phyloP scores from a whole-genome alignment of 1,140 invertebrate species.

The Drosophila parvula region DNA sequence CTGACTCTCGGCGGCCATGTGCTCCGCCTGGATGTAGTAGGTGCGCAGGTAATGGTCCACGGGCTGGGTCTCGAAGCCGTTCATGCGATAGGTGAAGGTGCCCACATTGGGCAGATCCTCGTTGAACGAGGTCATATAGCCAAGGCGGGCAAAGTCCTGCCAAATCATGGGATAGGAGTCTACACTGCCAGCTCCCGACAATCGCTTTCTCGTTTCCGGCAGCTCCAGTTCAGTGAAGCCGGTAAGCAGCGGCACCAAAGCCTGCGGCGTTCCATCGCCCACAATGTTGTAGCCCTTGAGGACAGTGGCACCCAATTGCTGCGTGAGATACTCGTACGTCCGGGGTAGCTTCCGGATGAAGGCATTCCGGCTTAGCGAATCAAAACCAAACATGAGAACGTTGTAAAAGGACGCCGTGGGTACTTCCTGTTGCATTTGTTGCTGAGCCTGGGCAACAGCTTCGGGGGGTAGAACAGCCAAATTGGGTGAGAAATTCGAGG shows the following conservation, averaged over 20 bases:
- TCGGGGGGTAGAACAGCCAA: constrained; percentile 59
- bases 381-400: constrained; percentile 95
- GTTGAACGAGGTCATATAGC: constrained; percentile 91
- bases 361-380: constrained; percentile 94
- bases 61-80: constrained; percentile 93
- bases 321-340: constrained; percentile 90
- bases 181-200: constrained; percentile 87
- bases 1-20: constrained; percentile 85
- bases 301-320: constrained; percentile 88
- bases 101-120: constrained; percentile 94
- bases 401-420: constrained; percentile 85
- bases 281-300: constrained; percentile 95
- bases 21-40: constrained; percentile 88
- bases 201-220: constrained; percentile 92
- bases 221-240: constrained; percentile 94
- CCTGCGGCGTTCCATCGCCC: constrained; percentile 97
- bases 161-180: constrained; percentile 93
- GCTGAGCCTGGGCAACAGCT: constrained; percentile 61
- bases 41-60: constrained; percentile 96
- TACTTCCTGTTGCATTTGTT: constrained; percentile 59
- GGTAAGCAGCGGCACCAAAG: constrained; percentile 95
- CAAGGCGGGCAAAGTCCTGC: constrained; percentile 89
- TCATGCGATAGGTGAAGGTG: constrained; percentile 95
- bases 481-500: constrained; percentile 57
- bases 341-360: constrained; percentile 94